A percentile compares a stretch with the other conserved stretches of the same genome.
These are phyloP conservation scores for Dromius quadrimaculatus DNA, from an alignment of 2,888 invertebrate genomes.

Conservation along the genomic window DNA sequence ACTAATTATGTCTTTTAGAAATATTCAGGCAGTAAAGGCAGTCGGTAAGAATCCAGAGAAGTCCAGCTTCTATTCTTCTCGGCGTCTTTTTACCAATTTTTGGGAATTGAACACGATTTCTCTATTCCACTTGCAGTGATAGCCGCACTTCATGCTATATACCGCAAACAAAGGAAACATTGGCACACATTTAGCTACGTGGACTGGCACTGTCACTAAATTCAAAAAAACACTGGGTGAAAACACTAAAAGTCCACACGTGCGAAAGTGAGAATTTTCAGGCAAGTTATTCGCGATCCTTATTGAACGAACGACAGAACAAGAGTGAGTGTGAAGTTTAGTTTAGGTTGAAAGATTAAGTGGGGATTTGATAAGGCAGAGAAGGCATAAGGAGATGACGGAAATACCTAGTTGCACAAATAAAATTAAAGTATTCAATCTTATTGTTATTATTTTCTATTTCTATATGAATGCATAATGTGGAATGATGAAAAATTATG, in stretches of 20 bases:
- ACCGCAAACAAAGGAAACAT: slow-evolving; percentile 62
- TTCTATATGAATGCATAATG: no score
- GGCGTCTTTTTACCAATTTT: slow-evolving; percentile 93
- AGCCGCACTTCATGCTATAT: slow-evolving; percentile 80
- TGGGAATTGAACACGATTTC: slow-evolving; percentile 94
- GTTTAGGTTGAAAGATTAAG: no score
- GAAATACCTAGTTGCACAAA: no score
- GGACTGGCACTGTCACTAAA: slow-evolving; percentile 39
- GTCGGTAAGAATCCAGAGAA: background rate
- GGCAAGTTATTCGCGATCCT: no score
- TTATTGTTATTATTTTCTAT: no score
- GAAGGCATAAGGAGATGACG: no score
- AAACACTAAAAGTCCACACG: background rate
- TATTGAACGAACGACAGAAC: no score
- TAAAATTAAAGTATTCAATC: no score
- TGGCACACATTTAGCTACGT: slow-evolving; percentile 60
- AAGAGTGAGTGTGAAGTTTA: background rate
- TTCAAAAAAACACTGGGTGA: background rate
- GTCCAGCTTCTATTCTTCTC: slow-evolving; percentile 66
- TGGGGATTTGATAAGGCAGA: no score
- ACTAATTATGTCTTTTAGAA: background rate
- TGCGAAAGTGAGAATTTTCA: background rate
- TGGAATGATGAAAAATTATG: no score
- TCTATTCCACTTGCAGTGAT: slow-evolving; percentile 92
- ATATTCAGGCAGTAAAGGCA: slow-evolving; percentile 1